Base-by-base conservation (phyloP, 1,140 invertebrate species). In the Sminthurides bifidus region DNA sequence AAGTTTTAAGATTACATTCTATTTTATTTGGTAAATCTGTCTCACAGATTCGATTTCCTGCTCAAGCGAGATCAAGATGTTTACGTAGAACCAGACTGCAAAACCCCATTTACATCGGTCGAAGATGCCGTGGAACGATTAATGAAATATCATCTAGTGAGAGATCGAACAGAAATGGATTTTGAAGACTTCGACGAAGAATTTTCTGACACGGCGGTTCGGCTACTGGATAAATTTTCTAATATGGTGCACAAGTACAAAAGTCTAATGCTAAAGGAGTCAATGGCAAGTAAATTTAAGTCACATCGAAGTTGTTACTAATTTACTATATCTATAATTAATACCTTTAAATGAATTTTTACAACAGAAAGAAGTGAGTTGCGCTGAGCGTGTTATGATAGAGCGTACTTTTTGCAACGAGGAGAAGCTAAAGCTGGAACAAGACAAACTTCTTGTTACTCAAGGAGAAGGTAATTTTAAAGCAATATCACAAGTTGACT, bases 111-210 rank as follows among this genome's bases (percentile, higher is more conserved):
- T 67, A 70, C 71, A 58, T 77, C 78, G 62, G 81, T 79, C 61
- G 75, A 77, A 44, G 87, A 91, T 70, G 86, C 85, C 2, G 84
- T 84, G 52, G 82, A 85, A 66, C 73, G 86, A 44, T 71, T 92
- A 14, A 76, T 89, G 43, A 76, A 83, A 37, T 91, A 88, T 72
- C 88, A 92, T 71, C 84, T 87, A 50, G 81, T 82, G 64, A 78
- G 85, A 66, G 81, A 85, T 58, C 76, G 78, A 21, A 78, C 76
- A 56, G 73, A 78, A 40, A 76, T 80, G 61, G 80, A 84, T 66
- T 73, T 85, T 38, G 73, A 78, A 40, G 83, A 86, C 63, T 85
- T 84, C 54, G 85, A 88, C 66, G 77, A 81, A 60, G 76, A 81
- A 60, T 88, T 88, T 70, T 82, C 85, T 63, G 73, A 81, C 59